These are phyloP conservation scores for Drosophila seclusa DNA, from an alignment of 2,888 invertebrate genomes.

Conservation along the genomic window DNA sequence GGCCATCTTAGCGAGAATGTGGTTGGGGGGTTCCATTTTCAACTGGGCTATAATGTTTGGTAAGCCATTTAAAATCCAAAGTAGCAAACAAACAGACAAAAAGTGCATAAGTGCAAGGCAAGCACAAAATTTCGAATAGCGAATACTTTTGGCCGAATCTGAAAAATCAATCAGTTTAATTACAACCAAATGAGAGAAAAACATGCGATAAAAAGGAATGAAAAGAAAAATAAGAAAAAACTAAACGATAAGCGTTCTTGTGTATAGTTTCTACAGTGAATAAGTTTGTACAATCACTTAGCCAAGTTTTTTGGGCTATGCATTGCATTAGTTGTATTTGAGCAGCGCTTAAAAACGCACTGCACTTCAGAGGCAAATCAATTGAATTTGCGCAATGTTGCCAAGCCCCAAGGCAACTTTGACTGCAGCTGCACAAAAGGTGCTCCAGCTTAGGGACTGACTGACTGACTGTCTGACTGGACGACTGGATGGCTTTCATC, in stretches of 20 bases:
- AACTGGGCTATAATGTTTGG: slow-evolving; percentile 25
- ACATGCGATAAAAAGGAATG: background rate
- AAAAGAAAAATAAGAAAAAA: background rate
- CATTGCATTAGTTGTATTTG: slow-evolving; percentile 72
- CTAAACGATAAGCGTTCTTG: slow-evolving; percentile 1
- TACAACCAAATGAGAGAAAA: slow-evolving; percentile 34
- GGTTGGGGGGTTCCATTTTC: background rate
- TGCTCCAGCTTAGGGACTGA: slow-evolving; percentile 30
- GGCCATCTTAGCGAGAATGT: background rate
- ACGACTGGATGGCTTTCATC: slow-evolving; percentile 11
- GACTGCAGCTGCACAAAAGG: slow-evolving; percentile 39
- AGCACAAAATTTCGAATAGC: slow-evolving; percentile 22
- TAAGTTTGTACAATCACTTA: slow-evolving; percentile 56
- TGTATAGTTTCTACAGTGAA: slow-evolving; percentile 48
- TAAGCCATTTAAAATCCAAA: slow-evolving; percentile 41
- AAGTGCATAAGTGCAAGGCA: slow-evolving; percentile 23
- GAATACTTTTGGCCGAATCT: slow-evolving; percentile 20
- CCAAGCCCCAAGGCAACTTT: slow-evolving; percentile 41
- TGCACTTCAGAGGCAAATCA: slow-evolving; percentile 65
- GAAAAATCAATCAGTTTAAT: slow-evolving; percentile 67
- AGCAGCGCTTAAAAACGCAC: slow-evolving; percentile 60
- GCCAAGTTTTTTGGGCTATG: slow-evolving; percentile 51
- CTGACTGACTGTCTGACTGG: background rate
- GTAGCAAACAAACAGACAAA: slow-evolving; percentile 29
- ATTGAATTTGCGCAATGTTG: slow-evolving; percentile 70